These are phyloP conservation scores for Teleogryllus oceanicus DNA, from an alignment of 2,888 invertebrate genomes.

Conservation along the genomic window DNA sequence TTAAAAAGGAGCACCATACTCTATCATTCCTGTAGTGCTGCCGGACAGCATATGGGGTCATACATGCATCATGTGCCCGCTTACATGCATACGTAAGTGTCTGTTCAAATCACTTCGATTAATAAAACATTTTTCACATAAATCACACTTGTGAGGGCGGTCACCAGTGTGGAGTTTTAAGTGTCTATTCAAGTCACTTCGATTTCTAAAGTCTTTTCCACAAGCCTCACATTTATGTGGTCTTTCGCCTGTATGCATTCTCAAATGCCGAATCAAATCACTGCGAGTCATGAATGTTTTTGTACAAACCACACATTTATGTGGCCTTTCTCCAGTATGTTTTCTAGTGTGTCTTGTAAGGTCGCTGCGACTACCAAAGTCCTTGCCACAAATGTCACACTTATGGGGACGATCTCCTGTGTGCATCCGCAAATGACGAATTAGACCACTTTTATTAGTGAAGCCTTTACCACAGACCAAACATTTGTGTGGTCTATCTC, in stretches of 20 bases:
- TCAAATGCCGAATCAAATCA: slow-evolving; percentile 32
- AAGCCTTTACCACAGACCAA: slow-evolving; percentile 30
- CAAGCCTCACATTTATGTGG: slow-evolving; percentile 51
- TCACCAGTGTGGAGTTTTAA: slow-evolving; percentile 41
- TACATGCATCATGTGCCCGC: background rate
- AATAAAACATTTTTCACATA: background rate
- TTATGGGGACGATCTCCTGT: slow-evolving; percentile 31
- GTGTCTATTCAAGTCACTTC: slow-evolving; percentile 46
- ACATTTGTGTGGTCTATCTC: slow-evolving; percentile 31
- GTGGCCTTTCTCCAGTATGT: slow-evolving; percentile 33
- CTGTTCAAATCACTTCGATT: background rate
- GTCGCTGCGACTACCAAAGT: slow-evolving; percentile 30
- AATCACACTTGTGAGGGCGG: slow-evolving; percentile 35
- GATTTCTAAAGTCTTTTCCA: slow-evolving; percentile 45
- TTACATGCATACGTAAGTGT: background rate
- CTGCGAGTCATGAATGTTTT: slow-evolving; percentile 30
- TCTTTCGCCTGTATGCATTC: slow-evolving; percentile 43
- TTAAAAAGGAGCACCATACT: no score
- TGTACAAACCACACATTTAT: slow-evolving; percentile 31
- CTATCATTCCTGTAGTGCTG: no score
- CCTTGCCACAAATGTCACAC: slow-evolving; percentile 31
- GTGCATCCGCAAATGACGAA: slow-evolving; percentile 30
- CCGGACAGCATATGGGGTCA: background rate
- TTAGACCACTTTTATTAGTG: slow-evolving; percentile 30
- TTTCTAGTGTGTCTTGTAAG: slow-evolving; percentile 31